These are phyloP conservation scores for Tetrao urogallus DNA, from an alignment of 2,113 vertebrate species.

Conservation along the genomic window DNA sequence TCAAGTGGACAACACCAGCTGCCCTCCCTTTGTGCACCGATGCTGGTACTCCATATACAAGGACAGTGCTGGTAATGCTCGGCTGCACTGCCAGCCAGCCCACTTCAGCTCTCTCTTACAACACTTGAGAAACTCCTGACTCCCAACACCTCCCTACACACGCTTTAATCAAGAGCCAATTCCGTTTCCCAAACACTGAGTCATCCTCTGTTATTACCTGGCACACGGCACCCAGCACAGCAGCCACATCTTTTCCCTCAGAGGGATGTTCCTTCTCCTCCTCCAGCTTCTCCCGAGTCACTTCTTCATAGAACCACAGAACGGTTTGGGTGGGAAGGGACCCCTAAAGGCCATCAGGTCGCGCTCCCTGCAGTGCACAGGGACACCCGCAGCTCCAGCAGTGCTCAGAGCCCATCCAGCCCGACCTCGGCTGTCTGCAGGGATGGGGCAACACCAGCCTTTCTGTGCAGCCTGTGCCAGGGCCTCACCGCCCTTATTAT, in stretches of 20 bases:
- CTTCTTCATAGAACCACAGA: neutral
- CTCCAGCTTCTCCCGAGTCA: neutral
- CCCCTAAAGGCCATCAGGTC: neutral
- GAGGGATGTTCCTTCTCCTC: neutral
- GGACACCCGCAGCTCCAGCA: no score
- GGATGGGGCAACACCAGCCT: no score
- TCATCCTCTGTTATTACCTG: slow-evolving; percentile 11
- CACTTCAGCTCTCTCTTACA: neutral
- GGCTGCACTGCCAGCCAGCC: neutral
- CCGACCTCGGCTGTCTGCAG: no score
- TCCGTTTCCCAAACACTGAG: slow-evolving; percentile 42
- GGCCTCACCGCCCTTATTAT: no score
- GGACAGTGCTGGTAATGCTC: rapidly evolving
- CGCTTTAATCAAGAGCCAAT: neutral
- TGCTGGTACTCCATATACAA: no score
- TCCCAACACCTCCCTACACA: neutral
- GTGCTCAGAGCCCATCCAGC: no score
- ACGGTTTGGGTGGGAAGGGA: neutral
- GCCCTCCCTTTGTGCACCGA: no score
- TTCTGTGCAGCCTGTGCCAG: no score
- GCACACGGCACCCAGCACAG: neutral
- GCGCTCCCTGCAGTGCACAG: no score
- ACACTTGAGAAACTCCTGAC: neutral
- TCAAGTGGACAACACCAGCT: no score
- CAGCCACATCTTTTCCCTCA: slow-evolving; percentile 26